Percentiles rank a stretch among this genome's conserved stretches.
Evolutionary conservation across 2,888 invertebrate species (phyloP).

Genomic region (Hetaerina titia): DNA sequence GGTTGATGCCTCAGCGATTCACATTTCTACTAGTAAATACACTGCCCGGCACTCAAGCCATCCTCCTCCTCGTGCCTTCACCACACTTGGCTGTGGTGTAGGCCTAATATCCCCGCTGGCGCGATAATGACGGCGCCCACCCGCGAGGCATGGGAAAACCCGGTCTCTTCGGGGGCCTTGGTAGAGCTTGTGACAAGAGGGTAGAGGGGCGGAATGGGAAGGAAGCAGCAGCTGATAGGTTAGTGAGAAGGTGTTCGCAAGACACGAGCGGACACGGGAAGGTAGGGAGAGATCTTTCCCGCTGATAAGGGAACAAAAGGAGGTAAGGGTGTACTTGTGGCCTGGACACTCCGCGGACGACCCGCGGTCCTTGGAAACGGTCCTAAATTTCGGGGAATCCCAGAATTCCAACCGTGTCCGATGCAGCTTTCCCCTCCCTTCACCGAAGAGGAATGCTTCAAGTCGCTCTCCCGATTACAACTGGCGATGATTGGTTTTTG

Average conservation of each 20-base stretch:
- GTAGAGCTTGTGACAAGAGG: not conserved
- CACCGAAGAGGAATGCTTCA: not conserved
- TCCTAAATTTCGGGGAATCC: not conserved
- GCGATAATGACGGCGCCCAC: not conserved
- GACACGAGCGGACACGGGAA: not conserved
- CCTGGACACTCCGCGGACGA: not conserved
- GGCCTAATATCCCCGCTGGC: not conserved
- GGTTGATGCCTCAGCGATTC: not conserved
- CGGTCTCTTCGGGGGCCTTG: not conserved
- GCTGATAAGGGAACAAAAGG: not conserved
- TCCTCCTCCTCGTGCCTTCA: not conserved
- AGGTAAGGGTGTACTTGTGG: not conserved
- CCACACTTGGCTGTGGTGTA: not conserved
- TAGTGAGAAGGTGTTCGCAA: not conserved
- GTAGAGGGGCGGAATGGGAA: not conserved
- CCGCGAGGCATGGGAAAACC: constrained; percentile 11
- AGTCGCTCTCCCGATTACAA: too few species aligned
- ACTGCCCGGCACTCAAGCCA: not conserved
- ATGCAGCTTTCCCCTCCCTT: too few species aligned
- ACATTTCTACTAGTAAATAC: not conserved
- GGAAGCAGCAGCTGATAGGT: not conserved
- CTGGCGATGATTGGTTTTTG: too few species aligned
- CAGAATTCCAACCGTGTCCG: not conserved
- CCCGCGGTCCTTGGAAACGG: not conserved
- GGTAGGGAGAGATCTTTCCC: not conserved